phyloP scores from a whole-genome alignment of 2,797 vertebrate genomes.

The Pipistrellus kuhlii region DNA sequence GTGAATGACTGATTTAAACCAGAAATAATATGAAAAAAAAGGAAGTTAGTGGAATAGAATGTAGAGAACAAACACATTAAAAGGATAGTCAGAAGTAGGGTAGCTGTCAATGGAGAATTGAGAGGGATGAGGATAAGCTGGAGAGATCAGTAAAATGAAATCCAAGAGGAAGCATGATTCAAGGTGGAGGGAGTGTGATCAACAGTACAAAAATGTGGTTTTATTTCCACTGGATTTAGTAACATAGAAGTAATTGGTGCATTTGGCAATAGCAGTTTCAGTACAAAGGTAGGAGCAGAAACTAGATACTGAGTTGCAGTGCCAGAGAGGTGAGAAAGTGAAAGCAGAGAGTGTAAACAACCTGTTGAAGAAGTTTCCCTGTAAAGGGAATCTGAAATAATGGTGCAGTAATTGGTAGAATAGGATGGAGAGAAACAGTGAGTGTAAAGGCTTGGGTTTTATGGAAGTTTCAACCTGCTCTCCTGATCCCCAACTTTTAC shows the following conservation, averaged over 20 bases:
- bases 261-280: not conserved
- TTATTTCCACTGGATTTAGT: not conserved
- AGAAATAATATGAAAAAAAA: not conserved
- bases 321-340: not conserved
- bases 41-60: not conserved
- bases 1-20: not conserved
- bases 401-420: not conserved
- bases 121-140: not conserved
- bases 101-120: not conserved
- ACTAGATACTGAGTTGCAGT: not conserved
- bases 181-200: not conserved
- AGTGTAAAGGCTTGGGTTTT: not conserved
- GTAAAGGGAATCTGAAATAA: not conserved
- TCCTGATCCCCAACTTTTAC: not conserved
- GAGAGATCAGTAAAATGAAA: not conserved
- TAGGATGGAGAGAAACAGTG: not conserved
- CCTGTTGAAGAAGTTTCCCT: not conserved
- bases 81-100: not conserved
- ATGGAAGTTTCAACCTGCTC: not conserved
- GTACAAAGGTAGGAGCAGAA: conserved; percentile 12
- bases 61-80: not conserved
- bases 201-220: not conserved
- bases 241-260: not conserved
- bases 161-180: not conserved
- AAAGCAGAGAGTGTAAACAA: not conserved